phyloP scores from a whole-genome alignment of 2,888 invertebrate genomes.

The Scaptomyza reducta region DNA sequence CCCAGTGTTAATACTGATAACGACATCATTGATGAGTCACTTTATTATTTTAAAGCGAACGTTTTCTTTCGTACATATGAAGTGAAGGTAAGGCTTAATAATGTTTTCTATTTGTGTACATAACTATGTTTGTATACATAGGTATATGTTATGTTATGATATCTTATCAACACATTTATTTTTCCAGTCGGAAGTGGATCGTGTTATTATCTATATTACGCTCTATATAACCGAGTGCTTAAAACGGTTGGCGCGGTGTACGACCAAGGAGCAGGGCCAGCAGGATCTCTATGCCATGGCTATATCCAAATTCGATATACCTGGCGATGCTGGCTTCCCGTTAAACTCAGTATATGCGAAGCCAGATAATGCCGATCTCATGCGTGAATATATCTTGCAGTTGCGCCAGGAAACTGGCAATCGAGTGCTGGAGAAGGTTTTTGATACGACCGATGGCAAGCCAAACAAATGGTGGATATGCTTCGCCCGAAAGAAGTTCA shows the following conservation, averaged over 20 bases:
- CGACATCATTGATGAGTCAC: conserved; percentile 98
- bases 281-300: conserved; percentile 99
- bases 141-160: not conserved
- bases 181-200: conserved; percentile 95
- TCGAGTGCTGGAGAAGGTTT: conserved; percentile 95
- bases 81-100: conserved; percentile 90
- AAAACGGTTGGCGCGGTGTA: conserved; percentile 96
- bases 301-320: conserved; percentile 97
- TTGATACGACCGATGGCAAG: conserved; percentile 94
- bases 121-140: conserved; percentile 51
- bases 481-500: conserved; percentile 99
- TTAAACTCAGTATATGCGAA: conserved; percentile 97
- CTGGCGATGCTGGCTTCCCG: conserved; percentile 97
- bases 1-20: conserved; percentile 89
- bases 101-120: conserved; percentile 84
- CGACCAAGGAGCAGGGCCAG: conserved; percentile 93
- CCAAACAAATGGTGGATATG: conserved; percentile 99
- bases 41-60: conserved; percentile 99
- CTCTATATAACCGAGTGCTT: conserved; percentile 99
- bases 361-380: conserved; percentile 93
- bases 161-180: not conserved
- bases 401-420: conserved; percentile 97
- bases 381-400: conserved; percentile 97
- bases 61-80: conserved; percentile 99
- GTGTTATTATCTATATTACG: conserved; percentile 98